Evolutionary conservation across 2,888 invertebrate species (phyloP).

Genomic region (Ceraclea dissimilis): DNA sequence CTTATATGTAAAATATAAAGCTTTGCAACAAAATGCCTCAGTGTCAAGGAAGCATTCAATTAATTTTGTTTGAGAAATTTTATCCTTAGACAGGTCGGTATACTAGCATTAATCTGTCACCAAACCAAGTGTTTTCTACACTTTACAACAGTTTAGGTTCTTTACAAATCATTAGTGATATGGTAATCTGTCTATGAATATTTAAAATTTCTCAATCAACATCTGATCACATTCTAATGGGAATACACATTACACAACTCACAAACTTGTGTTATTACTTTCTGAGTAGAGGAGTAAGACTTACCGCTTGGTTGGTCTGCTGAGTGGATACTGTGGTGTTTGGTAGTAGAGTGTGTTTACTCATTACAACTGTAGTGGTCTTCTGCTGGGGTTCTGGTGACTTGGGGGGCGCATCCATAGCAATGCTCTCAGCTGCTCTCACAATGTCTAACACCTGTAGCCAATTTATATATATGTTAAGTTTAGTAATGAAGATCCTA

Average conservation of each 20-base stretch:
- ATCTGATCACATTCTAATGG: too few species aligned
- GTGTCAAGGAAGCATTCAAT: slow-evolving; percentile 2
- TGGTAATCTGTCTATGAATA: too few species aligned
- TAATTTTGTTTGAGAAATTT: not conserved
- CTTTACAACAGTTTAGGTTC: too few species aligned
- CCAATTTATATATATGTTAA: slow-evolving; percentile 2
- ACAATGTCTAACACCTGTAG: slow-evolving; percentile 79
- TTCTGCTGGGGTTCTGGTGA: slow-evolving; percentile 69
- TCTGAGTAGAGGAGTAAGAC: too few species aligned
- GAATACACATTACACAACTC: too few species aligned
- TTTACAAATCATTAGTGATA: too few species aligned
- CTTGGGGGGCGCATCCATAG: slow-evolving; percentile 61
- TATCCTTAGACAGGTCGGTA: too few species aligned
- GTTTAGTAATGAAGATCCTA: not conserved
- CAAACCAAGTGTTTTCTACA: too few species aligned
- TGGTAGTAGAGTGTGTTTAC: slow-evolving; percentile 80
- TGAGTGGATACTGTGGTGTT: slow-evolving; percentile 33
- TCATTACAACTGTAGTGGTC: slow-evolving; percentile 91
- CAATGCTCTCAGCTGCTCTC: slow-evolving; percentile 78
- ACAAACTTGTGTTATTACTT: too few species aligned
- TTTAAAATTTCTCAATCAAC: too few species aligned
- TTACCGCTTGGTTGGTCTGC: slow-evolving; percentile 39
- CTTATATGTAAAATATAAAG: not conserved
- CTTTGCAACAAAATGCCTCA: slow-evolving; percentile 8
- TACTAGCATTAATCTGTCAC: too few species aligned